These are phyloP conservation scores for Drosophila nigromelanica DNA, from an alignment of 1,140 invertebrate genomes.

Conservation along the genomic window DNA sequence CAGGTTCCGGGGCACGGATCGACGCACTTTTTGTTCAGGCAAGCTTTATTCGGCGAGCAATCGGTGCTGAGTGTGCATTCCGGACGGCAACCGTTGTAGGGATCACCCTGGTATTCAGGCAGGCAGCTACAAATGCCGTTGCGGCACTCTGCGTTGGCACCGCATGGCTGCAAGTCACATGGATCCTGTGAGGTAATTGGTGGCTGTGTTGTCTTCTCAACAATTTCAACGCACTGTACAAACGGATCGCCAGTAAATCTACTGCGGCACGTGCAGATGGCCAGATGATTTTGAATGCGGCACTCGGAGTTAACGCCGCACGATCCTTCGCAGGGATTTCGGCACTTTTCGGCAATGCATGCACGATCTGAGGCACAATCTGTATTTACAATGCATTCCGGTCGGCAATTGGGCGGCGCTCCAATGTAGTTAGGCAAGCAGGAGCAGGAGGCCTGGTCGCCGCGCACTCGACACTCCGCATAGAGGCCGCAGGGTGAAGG, in stretches of 20 bases:
- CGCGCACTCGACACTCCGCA: slow-evolving; percentile 87
- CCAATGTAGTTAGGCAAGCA: slow-evolving; percentile 91
- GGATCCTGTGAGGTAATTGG: slow-evolving; percentile 85
- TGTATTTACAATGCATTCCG: slow-evolving; percentile 91
- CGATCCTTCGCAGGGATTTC: slow-evolving; percentile 91
- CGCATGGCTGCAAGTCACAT: slow-evolving; percentile 91
- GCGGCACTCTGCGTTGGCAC: slow-evolving; percentile 90
- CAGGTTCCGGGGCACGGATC: slow-evolving; percentile 92
- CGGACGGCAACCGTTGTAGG: slow-evolving; percentile 89
- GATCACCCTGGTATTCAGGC: slow-evolving; percentile 87
- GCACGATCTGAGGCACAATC: slow-evolving; percentile 91
- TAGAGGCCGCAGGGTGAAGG: slow-evolving; percentile 92
- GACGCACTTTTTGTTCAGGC: slow-evolving; percentile 89
- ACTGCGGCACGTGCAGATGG: slow-evolving; percentile 88
- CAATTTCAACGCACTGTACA: slow-evolving; percentile 87
- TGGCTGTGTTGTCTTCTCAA: slow-evolving; percentile 86
- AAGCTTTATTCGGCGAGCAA: slow-evolving; percentile 90
- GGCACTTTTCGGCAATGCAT: slow-evolving; percentile 91
- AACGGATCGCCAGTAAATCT: slow-evolving; percentile 90
- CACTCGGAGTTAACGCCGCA: slow-evolving; percentile 91
- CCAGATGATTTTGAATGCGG: slow-evolving; percentile 90
- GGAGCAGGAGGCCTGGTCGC: slow-evolving; percentile 88
- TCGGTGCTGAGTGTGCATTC: slow-evolving; percentile 94
- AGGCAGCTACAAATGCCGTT: slow-evolving; percentile 88
- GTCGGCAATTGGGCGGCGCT: slow-evolving; percentile 90